Evolutionary conservation across 2,888 invertebrate genomes (phyloP).

Genomic region (Leptinotarsa haldemani): DNA sequence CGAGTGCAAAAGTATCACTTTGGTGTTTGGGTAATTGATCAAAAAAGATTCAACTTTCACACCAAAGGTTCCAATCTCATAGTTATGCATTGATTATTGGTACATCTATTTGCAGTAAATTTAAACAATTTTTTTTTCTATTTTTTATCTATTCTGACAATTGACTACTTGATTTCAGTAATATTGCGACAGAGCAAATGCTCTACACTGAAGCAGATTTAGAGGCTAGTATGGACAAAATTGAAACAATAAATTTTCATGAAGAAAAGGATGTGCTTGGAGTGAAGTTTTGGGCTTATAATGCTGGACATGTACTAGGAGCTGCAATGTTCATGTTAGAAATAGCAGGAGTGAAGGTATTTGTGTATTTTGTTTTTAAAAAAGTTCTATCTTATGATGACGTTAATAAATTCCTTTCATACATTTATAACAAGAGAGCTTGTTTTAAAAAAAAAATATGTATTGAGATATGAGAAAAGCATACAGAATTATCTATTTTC

Average conservation of each 20-base stretch:
- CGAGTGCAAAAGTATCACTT: no score
- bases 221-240: slow-evolving; percentile 98
- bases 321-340: slow-evolving; percentile 99
- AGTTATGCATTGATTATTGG: no score
- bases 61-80: no score
- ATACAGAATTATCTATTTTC: no score
- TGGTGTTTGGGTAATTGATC: no score
- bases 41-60: no score
- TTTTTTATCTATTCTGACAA: neutral
- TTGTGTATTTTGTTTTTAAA: no score
- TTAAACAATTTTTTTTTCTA: neutral
- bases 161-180: slow-evolving; percentile 70
- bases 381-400: no score
- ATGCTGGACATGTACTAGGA: slow-evolving; percentile 98
- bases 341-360: slow-evolving; percentile 90
- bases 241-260: slow-evolving; percentile 97
- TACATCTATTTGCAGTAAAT: neutral
- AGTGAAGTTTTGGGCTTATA: slow-evolving; percentile 98
- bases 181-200: slow-evolving; percentile 97
- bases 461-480: no score
- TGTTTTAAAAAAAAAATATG: no score
- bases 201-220: slow-evolving; percentile 97
- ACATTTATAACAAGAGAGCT: no score
- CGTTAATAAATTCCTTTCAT: no score
- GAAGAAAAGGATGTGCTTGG: slow-evolving; percentile 98